Evolutionary conservation across 2,888 invertebrate genomes (phyloP), one percentile per base, ranked within the genome.

Genomic region (Camptogramma bilineatum): DNA sequence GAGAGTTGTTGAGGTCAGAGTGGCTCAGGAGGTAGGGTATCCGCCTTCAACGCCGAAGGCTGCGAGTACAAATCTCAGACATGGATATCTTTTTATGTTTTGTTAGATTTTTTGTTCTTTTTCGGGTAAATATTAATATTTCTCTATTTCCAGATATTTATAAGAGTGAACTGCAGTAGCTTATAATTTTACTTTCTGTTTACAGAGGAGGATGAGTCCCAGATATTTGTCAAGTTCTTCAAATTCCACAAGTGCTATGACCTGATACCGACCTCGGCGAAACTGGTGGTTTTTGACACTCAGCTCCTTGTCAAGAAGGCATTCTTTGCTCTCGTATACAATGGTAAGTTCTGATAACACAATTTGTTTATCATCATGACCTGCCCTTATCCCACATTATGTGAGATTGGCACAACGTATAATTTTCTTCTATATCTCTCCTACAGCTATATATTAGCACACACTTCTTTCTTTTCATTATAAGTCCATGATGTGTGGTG

Each of bases 181-280:
- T 13, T 39, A 39, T 13, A 39, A 39, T 13, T 10, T 13, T 10
- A 39, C 4, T 39, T 39, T 39, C 13, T 64, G 72, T 76, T 79
- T 69, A 70, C 64, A 98, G 98, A 98, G 94, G 98, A 98, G 90
- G 98, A 99, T 94, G 98, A 98, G 93, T 97, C 98, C 84, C 98
- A 98, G 94, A 98, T 99, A 85, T 98, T 98, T 93, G 98, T 98
- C 79, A 99, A 99, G 91, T 99, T 99, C 95, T 99, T 99, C 96
- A 98, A 98, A 93, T 99, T 99, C 93, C 99, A 99, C 95, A 99
- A 98, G 93, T 99, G 99, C 92, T 99, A 99, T 94, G 99, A 99
- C 94, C 95, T 99, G 91, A 99, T 99, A 87, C 99, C 99, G 68
- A 99, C 99, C 67, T 99, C 99, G 81, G 99, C 99, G 76, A 99